Percentiles rank a stretch among this genome's conserved stretches.
Conservation (phyloP, 23 tunicate species). For the Halocynthia roretzi region DNA sequence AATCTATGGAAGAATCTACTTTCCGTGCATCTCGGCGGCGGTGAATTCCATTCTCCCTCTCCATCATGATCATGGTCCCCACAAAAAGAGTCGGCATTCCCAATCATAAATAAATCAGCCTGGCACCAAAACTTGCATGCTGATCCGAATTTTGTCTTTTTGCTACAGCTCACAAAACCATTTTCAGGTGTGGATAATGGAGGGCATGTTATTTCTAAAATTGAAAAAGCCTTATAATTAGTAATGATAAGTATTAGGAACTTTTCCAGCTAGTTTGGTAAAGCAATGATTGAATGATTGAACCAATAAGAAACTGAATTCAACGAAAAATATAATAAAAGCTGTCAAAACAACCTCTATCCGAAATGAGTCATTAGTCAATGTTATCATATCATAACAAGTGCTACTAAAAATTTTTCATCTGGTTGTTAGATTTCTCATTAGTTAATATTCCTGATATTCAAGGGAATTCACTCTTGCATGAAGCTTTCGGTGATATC, state of each 20-base stretch:
- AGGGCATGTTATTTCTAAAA: background rate
- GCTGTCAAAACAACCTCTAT: background rate
- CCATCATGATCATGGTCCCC: conserved; percentile 12
- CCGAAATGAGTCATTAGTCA: no score
- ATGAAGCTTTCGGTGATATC: conserved; percentile 9
- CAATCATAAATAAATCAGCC: conserved; percentile 2
- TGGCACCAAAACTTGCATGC: conserved; percentile 7
- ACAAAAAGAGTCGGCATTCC: conserved; percentile 5
- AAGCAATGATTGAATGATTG: no score
- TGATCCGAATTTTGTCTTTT: background rate
- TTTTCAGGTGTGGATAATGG: background rate
- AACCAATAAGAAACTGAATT: no score
- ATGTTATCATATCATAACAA: no score
- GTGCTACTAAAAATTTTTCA: background rate
- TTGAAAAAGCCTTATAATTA: background rate
- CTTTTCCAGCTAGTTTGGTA: no score
- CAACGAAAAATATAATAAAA: background rate
- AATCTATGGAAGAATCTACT: background rate
- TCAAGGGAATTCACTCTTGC: conserved; percentile 1
- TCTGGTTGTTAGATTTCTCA: background rate
- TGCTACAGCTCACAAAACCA: conserved; percentile 6
- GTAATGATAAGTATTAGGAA: no score
- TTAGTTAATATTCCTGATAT: background rate
- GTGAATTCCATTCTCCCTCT: conserved; percentile 10
- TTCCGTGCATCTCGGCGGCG: conserved; percentile 3